phyloP scores from a whole-genome alignment of 2,888 invertebrate genomes.

The Chymomyza caudatula region DNA sequence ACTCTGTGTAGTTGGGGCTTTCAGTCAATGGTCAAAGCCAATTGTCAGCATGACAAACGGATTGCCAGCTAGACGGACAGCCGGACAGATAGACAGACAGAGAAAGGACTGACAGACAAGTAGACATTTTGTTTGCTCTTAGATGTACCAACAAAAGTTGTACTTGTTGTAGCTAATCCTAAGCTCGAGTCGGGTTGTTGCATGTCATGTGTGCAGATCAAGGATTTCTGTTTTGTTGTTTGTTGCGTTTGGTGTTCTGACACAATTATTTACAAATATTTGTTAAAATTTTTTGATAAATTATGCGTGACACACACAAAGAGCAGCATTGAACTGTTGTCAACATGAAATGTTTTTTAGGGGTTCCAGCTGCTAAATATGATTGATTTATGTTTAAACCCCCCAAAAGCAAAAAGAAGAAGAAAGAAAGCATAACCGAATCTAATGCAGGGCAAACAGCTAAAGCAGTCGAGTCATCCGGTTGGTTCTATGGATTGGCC shows the following conservation, averaged over 20 bases:
- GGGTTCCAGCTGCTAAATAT: constrained; percentile 42
- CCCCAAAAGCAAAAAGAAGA: neutral
- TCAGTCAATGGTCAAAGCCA: constrained; percentile 57
- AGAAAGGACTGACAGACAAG: neutral
- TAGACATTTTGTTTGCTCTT: constrained; percentile 51
- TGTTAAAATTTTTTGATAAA: constrained; percentile 52
- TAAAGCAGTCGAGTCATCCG: constrained; percentile 41
- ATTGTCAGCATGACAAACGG: constrained; percentile 68
- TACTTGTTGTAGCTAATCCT: constrained; percentile 48
- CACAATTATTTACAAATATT: constrained; percentile 65
- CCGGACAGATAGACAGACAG: constrained; percentile 6
- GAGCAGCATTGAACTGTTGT: constrained; percentile 21
- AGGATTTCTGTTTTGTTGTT: constrained; percentile 9
- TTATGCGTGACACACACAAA: constrained; percentile 38
- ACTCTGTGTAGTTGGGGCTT: constrained; percentile 14
- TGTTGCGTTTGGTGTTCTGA: constrained; percentile 35
- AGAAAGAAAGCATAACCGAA: neutral
- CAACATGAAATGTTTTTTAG: constrained; percentile 12
- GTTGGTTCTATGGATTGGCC: neutral
- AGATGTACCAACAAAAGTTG: constrained; percentile 22
- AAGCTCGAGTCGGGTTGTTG: neutral
- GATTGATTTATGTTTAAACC: constrained; percentile 56
- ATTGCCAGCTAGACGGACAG: constrained; percentile 14
- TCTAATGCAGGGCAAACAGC: constrained; percentile 38
- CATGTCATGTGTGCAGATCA: constrained; percentile 26